Conservation (phyloP, 2,888 invertebrate species). For the Athetis lepigone region DNA sequence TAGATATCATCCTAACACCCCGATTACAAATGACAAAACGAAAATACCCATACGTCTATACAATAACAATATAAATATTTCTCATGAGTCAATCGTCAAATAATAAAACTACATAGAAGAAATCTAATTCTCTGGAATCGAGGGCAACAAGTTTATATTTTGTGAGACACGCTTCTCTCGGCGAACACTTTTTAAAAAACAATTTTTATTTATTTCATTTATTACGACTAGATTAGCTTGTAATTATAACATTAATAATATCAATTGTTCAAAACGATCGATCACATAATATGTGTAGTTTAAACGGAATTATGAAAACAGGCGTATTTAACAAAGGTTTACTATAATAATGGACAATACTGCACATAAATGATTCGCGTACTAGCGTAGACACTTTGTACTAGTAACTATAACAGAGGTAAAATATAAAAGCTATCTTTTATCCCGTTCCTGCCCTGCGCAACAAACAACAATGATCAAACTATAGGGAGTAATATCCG, state of each 20-base stretch:
- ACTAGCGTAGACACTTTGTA: constrained; percentile 79
- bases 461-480: constrained; percentile 81
- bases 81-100: constrained; percentile 84
- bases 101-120: constrained; percentile 86
- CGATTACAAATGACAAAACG: constrained; percentile 84
- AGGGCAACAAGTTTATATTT: constrained; percentile 81
- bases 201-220: constrained; percentile 68
- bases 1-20: constrained; percentile 83
- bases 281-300: constrained; percentile 68
- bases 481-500: constrained; percentile 77
- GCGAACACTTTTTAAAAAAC: constrained; percentile 74
- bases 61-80: constrained; percentile 88
- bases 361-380: constrained; percentile 70
- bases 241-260: constrained; percentile 80
- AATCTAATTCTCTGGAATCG: constrained; percentile 85
- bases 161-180: constrained; percentile 75
- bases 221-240: constrained; percentile 77
- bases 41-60: constrained; percentile 85
- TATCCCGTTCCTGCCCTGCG: constrained; percentile 77
- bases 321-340: constrained; percentile 65
- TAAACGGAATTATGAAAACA: constrained; percentile 69
- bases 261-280: constrained; percentile 75
- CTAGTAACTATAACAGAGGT: constrained; percentile 81
- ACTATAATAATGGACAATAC: constrained; percentile 70
- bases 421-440: constrained; percentile 86